Evolutionary conservation across 1,140 invertebrate genomes (phyloP).

Genomic region (Eupristina koningsbergeri): DNA sequence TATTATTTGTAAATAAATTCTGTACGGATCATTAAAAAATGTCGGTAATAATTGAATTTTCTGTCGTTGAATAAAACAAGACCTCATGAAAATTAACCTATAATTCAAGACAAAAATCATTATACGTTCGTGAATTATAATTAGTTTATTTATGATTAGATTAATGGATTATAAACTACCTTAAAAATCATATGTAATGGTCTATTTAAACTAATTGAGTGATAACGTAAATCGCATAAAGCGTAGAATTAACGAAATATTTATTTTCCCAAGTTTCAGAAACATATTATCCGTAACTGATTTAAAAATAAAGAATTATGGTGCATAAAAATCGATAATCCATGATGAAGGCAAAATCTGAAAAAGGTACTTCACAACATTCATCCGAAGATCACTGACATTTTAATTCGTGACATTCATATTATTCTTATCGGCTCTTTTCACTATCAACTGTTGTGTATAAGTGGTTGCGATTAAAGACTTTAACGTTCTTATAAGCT

Average conservation of each 20-base stretch:
- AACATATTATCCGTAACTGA: neutral
- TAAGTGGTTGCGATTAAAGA: neutral
- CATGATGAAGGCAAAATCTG: too few species aligned
- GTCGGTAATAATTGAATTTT: neutral
- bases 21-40: neutral
- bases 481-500: neutral
- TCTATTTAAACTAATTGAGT: too few species aligned
- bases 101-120: neutral
- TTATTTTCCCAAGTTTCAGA: neutral
- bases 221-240: too few species aligned
- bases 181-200: too few species aligned
- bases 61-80: neutral
- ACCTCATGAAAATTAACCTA: neutral
- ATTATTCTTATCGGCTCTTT: neutral
- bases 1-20: neutral
- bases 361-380: too few species aligned
- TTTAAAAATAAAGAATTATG: neutral
- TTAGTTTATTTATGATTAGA: too few species aligned
- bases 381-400: neutral
- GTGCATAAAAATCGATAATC: neutral
- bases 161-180: too few species aligned
- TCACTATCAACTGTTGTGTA: neutral
- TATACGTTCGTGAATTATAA: too few species aligned
- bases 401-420: neutral
- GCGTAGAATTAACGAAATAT: too few species aligned